Evolutionary conservation across 2,888 invertebrate species (phyloP).

Genomic region (Pinctada fucata): DNA sequence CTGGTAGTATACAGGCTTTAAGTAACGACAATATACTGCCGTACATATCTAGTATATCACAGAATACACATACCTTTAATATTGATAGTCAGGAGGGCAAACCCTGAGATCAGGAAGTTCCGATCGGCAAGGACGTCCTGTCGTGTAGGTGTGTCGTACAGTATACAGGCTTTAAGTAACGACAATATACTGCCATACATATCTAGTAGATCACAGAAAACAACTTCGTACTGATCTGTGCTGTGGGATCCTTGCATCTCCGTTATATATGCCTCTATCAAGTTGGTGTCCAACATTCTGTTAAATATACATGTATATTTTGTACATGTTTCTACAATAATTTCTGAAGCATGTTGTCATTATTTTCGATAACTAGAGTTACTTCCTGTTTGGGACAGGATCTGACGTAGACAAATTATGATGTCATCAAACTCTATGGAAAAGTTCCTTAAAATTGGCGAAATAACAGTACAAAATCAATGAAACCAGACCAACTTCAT

Average conservation of each 20-base stretch:
- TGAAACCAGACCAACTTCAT: too few species aligned
- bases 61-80: slow-evolving; percentile 64
- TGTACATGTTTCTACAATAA: too few species aligned
- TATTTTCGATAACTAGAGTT: too few species aligned
- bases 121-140: slow-evolving; percentile 62
- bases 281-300: slow-evolving; percentile 66
- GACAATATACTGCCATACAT: slow-evolving; percentile 65
- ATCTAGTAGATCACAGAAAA: slow-evolving; percentile 67
- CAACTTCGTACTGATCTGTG: slow-evolving; percentile 59
- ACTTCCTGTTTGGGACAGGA: too few species aligned
- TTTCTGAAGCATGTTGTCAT: too few species aligned
- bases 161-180: slow-evolving; percentile 60
- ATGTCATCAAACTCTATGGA: background rate
- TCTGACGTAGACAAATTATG: background rate
- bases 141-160: slow-evolving; percentile 61
- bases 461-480: too few species aligned
- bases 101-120: slow-evolving; percentile 60
- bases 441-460: too few species aligned
- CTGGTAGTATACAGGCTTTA: slow-evolving; percentile 59
- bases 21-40: slow-evolving; percentile 61
- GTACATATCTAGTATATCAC: slow-evolving; percentile 69
- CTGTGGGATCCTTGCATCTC: slow-evolving; percentile 53
- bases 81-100: slow-evolving; percentile 64
- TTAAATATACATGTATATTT: slow-evolving; percentile 11
- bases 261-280: slow-evolving; percentile 62